Percentiles rank a stretch among this genome's conserved stretches.
These are phyloP conservation scores for Pseudochaenichthys georgianus DNA, from an alignment of 2,797 vertebrate genomes.

Conservation along the genomic window DNA sequence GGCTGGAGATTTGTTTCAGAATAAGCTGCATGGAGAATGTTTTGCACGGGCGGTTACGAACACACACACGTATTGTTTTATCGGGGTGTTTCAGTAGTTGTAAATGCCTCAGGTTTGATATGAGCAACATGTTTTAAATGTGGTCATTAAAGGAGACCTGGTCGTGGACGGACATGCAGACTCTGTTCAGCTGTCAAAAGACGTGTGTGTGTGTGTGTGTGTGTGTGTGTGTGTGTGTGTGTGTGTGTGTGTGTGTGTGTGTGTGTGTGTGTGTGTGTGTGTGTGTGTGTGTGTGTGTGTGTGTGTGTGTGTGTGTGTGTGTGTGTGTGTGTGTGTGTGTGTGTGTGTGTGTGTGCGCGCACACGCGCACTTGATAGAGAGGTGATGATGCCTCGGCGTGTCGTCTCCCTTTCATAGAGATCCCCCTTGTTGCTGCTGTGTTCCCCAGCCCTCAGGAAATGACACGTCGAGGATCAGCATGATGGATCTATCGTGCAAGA, in stretches of 20 bases:
- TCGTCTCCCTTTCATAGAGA: conserved; percentile 59
- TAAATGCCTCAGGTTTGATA: background rate
- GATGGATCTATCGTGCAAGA: conserved; percentile 65
- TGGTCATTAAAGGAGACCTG: conserved; percentile 16
- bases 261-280: no score
- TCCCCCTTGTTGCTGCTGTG: conserved; percentile 58
- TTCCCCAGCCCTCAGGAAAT: conserved; percentile 67
- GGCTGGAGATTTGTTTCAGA: conserved; percentile 46
- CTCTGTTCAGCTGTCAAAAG: conserved; percentile 48
- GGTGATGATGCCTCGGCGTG: conserved; percentile 58
- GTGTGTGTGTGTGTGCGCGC: no score
- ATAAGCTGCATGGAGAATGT: conserved; percentile 19
- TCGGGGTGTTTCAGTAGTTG: conserved; percentile 9
- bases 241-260: no score
- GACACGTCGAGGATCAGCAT: conserved; percentile 70
- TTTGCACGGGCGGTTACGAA: conserved; percentile 7
- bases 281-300: no score
- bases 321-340: no score
- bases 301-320: no score
- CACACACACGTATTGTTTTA: background rate
- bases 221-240: conserved; percentile 36
- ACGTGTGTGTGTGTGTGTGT: conserved; percentile 26
- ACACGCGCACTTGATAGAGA: conserved; percentile 26
- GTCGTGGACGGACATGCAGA: conserved; percentile 42
- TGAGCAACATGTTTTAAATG: conserved; percentile 64